Evolutionary conservation across 2,113 vertebrate genomes (phyloP), one percentile per base, ranked within the genome.

Genomic region (Eclectus roratus): DNA sequence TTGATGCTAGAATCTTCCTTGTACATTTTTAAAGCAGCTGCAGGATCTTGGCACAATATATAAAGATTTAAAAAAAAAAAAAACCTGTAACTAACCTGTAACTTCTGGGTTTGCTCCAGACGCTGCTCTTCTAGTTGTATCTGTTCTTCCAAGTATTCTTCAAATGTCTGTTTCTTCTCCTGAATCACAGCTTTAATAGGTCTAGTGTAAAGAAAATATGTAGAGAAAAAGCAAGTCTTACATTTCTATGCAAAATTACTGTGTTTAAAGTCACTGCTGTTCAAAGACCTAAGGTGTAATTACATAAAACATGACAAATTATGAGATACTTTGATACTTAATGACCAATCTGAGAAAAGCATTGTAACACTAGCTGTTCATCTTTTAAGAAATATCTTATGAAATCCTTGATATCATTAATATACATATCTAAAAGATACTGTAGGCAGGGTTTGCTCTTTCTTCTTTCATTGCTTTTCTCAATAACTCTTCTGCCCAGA

Each of bases 81-180:
- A 35, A 69, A 88, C 37, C 37, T 37, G 37, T 11, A 61, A 95
- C 95, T 94, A 90, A 99, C 99, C 98, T 98, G 96, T 85, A 98
- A 91, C 64, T 98, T 97, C 69, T 79, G 90, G 55, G 50, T 98
- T 94, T 98, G 95, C 83, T 96, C 97, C 81, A 98, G 82, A 92
- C 98, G 98, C 96, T 98, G 98, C 89, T 99, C 98, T 97, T 99
- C 99, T 65, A 99, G 76, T 70, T 35, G 97, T 93, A 99, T 98
- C 90, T 99, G 98, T 95, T 99, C 99, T 96, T 99, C 99, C 71
- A 99, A 90, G 64, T 99, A 98, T 88, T 99, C 99, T 97, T 99
- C 99, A 98, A 99, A 99, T 1, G 99, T 99, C 96, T 98, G 98
- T 93, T 98, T 99, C 94, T 96, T 98, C 87, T 98, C 98, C 53